Evolutionary conservation across 2,888 invertebrate genomes (phyloP), one percentile per base, ranked within the genome.

Genomic region (Herminia tarsipennalis): DNA sequence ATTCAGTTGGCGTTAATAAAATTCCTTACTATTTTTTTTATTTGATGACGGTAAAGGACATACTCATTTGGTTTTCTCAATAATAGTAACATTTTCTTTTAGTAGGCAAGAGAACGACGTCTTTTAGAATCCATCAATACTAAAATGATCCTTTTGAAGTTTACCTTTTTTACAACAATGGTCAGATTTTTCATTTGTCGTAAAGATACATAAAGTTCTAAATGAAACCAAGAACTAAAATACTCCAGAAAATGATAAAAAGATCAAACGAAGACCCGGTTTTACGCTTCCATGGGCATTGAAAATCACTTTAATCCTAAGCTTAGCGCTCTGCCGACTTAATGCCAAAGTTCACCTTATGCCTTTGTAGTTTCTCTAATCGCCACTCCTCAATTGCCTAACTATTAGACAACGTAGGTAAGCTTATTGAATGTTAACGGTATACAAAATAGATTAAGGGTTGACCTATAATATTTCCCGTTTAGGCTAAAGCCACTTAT

Each of bases 401-500:
- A 17, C 22, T 24, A 37, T 37, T 32, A 20, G 13, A 13, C 28
- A 46, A 43, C 20, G 25, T 36, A n/a, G 16, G 41, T 39, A 63
- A 64, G 51, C 35, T 53, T 41, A 48, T 49, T 29, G 10, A 29
- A 48, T 21, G 39, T 53, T 36, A 44, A 51, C 34, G 13, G 50
- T 43, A 22, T 46, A 32, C 37, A 24, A 43, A 51, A 52, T 49
- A 58, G 52, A 54, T 69, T 65, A 59, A 65, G 64, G 63, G 48
- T 37, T 70, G 56, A 67, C 72, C 70, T 51, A 48, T 36, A 44
- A 58, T 65, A 49, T 57, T 24, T 29, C 35, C 56, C 66, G 61
- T 71, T 73, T 69, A 55, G n/a, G 59, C 64, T 67, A 61, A 78
- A 79, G 66, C 75, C 49, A 64, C 73, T 80, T 73, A 76, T 47